These are phyloP conservation scores for Candidula unifasciata DNA, from an alignment of 2,888 invertebrate species.

Conservation along the genomic window DNA sequence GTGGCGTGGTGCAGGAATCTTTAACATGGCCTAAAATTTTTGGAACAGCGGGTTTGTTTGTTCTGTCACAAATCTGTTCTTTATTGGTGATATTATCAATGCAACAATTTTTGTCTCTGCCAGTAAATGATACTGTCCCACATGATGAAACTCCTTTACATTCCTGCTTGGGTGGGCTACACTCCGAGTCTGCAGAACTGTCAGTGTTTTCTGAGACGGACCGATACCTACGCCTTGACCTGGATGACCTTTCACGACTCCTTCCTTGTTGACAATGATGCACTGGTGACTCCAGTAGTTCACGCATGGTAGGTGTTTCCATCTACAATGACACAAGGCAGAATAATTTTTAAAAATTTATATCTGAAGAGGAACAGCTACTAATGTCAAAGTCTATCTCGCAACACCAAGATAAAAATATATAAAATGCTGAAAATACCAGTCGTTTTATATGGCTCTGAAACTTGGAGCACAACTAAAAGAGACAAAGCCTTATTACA, in stretches of 20 bases:
- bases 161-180: conserved; percentile 45
- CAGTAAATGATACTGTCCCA: neutral
- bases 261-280: neutral
- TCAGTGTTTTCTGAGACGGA: neutral
- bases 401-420: no score
- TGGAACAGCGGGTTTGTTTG: neutral
- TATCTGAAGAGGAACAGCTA: no score
- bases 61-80: neutral
- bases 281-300: conserved; percentile 22
- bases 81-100: neutral
- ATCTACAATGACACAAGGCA: neutral
- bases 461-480: no score
- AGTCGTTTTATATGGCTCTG: no score
- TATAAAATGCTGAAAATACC: no score
- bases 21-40: neutral
- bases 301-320: conserved; percentile 19
- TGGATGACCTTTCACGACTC: neutral
- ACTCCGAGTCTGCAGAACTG: neutral
- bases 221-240: neutral
- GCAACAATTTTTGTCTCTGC: neutral
- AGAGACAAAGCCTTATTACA: no score
- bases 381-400: no score
- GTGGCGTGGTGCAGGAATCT: neutral
- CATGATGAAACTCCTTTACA: neutral
- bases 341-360: no score